Evolutionary conservation across 2,113 vertebrate genomes (phyloP), one percentile per base, ranked within the genome.

Genomic region (Cairina moschata): DNA sequence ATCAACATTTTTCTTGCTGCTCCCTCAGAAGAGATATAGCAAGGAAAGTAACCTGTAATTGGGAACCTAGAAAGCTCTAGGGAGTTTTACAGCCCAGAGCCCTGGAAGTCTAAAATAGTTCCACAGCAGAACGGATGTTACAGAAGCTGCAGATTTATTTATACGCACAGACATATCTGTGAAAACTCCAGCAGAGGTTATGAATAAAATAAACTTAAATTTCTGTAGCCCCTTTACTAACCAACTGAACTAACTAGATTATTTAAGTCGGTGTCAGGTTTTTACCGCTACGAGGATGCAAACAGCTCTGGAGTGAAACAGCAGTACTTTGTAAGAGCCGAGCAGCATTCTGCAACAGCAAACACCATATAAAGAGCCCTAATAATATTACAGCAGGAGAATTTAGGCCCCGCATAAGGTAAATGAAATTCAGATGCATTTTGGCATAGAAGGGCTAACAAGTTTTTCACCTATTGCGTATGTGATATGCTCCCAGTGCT

Each of bases 1-100:
- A 94, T 71, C 28, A 81, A 11, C 12, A 5, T 75, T 96, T 81
- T 84, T 93, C 80, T 88, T 90, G 32, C 59, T 88, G 79, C n/a
- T 80, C 44, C 83, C 46, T 86, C 80, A 93, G 73, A 94, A 86
- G 77, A 92, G 48, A 63, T 10, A 66, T 8, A 82, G 54, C 23
- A 80, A 76, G 38, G 50, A 92, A 91, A 95, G 96, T 32, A 96
- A 58, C 11, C 46, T 16, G 1, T 68, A 80, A 77, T 3, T 90
- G 34, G 50, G 46, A 91, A 86, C 31, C 46, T 86, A 17, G 67
- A n/a, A 83, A 56, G 60, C 65, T 86, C 29, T 65, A 67, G 56
- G 59, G 23, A 48, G 36, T 88, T 91, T 90, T 80, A 83, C 20
- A 80, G 55, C 46, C 56, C 65, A 81, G 68, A 92, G 85, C 8